phyloP scores from a whole-genome alignment of 1,140 invertebrate species.

The Caenorhabditis elegans region WBcel235 BX284604.4:1917501-1918000 shows the following conservation, averaged over 20 bases:
- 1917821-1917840: conserved; percentile 13
- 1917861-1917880: not conserved
- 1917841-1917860: not conserved
- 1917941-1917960: not conserved
- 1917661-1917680: not conserved
- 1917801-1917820: conserved; percentile 18
- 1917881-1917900: not conserved
- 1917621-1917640: not conserved
- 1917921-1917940: not conserved
- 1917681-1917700: conserved; percentile 8
- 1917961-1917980: conserved; percentile 29
- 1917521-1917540: too few species aligned
- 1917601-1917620: not conserved
- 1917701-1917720: not conserved
- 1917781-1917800: not conserved
- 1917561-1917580: not conserved
- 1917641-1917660: not conserved
- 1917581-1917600: conserved; percentile 17
- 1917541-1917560: too few species aligned
- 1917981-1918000: not conserved
- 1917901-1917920: not conserved
- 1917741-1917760: not conserved
- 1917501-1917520: too few species aligned
- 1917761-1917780: not conserved
- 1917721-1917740: too few species aligned